These are phyloP conservation scores for Hoplodrina blanda DNA, from an alignment of 2,888 invertebrate genomes.

Conservation along the genomic window DNA sequence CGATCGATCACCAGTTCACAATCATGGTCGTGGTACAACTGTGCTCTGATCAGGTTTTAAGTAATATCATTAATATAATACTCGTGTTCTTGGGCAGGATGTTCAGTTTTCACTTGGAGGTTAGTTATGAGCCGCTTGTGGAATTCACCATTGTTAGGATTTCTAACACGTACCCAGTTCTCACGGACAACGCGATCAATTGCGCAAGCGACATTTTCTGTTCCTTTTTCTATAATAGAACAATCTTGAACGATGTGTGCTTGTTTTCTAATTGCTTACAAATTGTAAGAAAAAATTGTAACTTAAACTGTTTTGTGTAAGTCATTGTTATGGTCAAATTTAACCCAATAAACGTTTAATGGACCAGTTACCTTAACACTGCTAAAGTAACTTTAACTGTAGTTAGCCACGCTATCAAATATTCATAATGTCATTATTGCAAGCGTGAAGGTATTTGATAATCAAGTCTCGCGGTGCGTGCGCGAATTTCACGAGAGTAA, in stretches of 20 bases:
- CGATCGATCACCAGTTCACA: background rate
- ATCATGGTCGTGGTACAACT: background rate
- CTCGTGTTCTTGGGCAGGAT: constrained; percentile 63
- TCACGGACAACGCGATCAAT: constrained; percentile 75
- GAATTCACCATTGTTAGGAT: constrained; percentile 78
- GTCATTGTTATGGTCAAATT: constrained; percentile 38
- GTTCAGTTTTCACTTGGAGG: constrained; percentile 67
- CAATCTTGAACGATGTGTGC: constrained; percentile 49
- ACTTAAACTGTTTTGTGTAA: constrained; percentile 10
- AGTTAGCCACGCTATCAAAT: constrained; percentile 71
- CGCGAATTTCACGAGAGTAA: constrained; percentile 84
- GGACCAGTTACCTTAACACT: constrained; percentile 50
- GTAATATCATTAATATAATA: constrained; percentile 58
- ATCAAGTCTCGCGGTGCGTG: constrained; percentile 80
- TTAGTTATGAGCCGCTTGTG: constrained; percentile 68
- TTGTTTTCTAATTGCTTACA: constrained; percentile 42
- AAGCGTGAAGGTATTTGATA: constrained; percentile 88
- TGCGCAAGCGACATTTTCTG: constrained; percentile 73
- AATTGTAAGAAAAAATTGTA: constrained; percentile 13
- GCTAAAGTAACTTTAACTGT: constrained; percentile 52
- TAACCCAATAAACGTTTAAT: constrained; percentile 42
- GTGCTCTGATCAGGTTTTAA: constrained; percentile 3
- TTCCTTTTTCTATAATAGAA: constrained; percentile 65
- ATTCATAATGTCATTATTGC: constrained; percentile 79
- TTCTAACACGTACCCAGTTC: constrained; percentile 86